Evolutionary conservation across 2,797 vertebrate genomes (phyloP).

Genomic region (Prunella strophiata): DNA sequence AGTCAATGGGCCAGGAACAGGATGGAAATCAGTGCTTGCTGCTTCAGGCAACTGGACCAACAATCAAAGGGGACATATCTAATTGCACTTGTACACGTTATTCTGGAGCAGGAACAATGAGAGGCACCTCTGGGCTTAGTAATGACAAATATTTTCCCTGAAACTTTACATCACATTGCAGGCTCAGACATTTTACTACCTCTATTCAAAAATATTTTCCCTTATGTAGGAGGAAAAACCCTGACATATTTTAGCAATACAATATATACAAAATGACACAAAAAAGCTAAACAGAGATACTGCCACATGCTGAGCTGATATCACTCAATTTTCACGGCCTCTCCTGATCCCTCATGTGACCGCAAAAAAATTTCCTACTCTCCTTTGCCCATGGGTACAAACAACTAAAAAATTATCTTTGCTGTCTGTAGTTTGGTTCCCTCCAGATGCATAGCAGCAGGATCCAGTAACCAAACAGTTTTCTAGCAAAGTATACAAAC

Average conservation of each 20-base stretch:
- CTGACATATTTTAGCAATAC: not conserved
- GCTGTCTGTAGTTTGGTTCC: not conserved
- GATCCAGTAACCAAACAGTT: slow-evolving; percentile 11
- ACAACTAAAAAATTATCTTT: not conserved
- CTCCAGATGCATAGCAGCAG: not conserved
- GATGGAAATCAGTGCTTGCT: not conserved
- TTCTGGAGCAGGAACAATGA: not conserved
- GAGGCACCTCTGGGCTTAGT: not conserved
- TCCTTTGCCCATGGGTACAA: not conserved
- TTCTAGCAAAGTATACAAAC: slow-evolving; percentile 31
- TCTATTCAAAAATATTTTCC: not conserved
- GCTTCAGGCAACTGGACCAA: slow-evolving; percentile 22
- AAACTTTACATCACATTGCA: not conserved
- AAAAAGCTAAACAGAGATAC: not conserved
- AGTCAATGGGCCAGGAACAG: slow-evolving; percentile 5
- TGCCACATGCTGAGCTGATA: not conserved
- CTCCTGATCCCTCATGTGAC: not conserved
- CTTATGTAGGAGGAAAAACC: not conserved
- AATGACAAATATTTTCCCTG: not conserved
- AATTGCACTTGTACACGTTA: not conserved
- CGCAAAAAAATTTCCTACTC: not conserved
- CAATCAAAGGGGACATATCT: slow-evolving; percentile 23
- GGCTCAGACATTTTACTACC: not conserved
- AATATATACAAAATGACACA: not conserved
- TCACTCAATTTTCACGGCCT: not conserved